phyloP scores from a whole-genome alignment of 2,113 vertebrate genomes.

The Ascaphus truei region DNA sequence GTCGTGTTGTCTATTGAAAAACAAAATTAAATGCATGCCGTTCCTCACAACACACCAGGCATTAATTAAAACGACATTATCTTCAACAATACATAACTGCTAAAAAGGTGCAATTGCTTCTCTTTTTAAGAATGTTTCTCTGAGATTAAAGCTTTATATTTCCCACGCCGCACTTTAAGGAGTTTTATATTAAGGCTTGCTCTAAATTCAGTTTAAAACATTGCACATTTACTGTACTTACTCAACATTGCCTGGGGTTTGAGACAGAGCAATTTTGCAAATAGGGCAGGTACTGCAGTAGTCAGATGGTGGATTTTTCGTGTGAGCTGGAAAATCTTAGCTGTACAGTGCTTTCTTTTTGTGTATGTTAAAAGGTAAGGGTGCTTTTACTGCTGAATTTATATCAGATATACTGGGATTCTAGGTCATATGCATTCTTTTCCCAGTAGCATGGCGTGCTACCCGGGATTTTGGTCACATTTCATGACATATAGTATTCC shows the following conservation, averaged over 20 bases:
- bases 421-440: too few species aligned
- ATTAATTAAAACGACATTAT: background rate
- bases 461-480: too few species aligned
- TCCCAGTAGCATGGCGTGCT: too few species aligned
- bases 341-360: too few species aligned
- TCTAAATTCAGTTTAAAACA: background rate
- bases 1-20: background rate
- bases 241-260: too few species aligned
- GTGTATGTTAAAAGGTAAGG: too few species aligned
- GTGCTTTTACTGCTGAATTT: too few species aligned
- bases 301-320: background rate
- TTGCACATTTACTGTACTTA: background rate
- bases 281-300: conserved; percentile 2
- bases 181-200: background rate
- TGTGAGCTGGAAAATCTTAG: too few species aligned
- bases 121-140: background rate
- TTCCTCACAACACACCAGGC: background rate
- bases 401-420: too few species aligned
- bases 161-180: background rate
- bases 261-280: too few species aligned
- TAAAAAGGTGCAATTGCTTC: background rate
- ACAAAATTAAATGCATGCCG: background rate
- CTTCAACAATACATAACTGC: background rate
- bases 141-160: background rate
- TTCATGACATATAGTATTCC: too few species aligned